Conservation (phyloP, 2,888 invertebrate species). For the Smittia sp. region DNA sequence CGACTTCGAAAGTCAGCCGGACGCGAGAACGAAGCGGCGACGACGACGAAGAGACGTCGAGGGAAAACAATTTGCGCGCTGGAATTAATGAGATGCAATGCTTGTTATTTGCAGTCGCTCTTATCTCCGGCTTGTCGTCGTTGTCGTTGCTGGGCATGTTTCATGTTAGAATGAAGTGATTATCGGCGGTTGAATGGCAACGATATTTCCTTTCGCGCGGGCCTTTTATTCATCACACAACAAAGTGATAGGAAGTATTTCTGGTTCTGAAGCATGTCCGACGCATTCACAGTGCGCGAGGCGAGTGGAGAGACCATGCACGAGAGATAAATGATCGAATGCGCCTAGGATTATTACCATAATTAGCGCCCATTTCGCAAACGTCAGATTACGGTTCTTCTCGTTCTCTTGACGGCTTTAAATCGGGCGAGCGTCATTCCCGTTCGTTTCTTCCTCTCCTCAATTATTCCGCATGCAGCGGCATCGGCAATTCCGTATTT, state of each 20-base stretch:
- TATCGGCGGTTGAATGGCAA: slow-evolving; percentile 34
- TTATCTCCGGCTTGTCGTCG: not conserved
- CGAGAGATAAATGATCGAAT: slow-evolving; percentile 36
- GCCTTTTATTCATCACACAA: slow-evolving; percentile 26
- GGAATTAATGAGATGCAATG: slow-evolving; percentile 33
- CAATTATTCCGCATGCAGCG: slow-evolving; percentile 1
- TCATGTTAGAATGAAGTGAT: slow-evolving; percentile 40
- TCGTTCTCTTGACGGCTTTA: not conserved
- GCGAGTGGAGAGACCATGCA: not conserved
- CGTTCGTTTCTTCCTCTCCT: not conserved
- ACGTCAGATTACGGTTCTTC: slow-evolving; percentile 26
- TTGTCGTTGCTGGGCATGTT: slow-evolving; percentile 12
- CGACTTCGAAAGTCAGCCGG: not conserved
- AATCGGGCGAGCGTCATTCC: slow-evolving; percentile 1
- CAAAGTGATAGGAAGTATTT: slow-evolving; percentile 27
- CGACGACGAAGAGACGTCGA: not conserved
- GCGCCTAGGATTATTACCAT: slow-evolving; percentile 32
- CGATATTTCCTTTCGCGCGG: slow-evolving; percentile 25
- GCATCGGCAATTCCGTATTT: not conserved
- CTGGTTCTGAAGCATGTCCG: slow-evolving; percentile 16
- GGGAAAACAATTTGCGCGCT: slow-evolving; percentile 31
- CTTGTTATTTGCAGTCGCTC: not conserved
- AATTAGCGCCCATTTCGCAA: slow-evolving; percentile 33
- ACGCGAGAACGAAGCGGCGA: not conserved
- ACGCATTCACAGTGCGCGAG: not conserved